Evolutionary conservation across 2,888 invertebrate genomes (phyloP).

Genomic region (Amblyjoppa fuscipennis): DNA sequence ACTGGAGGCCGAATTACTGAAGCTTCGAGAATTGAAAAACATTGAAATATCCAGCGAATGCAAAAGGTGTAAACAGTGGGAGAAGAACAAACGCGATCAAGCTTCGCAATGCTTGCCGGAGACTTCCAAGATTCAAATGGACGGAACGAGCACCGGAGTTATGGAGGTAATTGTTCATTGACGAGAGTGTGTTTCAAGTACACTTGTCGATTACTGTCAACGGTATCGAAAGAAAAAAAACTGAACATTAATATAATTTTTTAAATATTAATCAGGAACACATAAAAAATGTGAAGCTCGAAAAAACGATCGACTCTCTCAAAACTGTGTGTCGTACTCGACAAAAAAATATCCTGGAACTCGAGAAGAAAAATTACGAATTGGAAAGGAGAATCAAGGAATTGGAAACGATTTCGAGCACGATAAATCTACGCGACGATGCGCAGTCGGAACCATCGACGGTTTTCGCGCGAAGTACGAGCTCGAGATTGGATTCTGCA

Average conservation of each 20-base stretch:
- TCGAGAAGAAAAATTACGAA: slow-evolving; percentile 73
- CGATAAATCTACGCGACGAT: slow-evolving; percentile 2
- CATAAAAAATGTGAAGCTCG: slow-evolving; percentile 86
- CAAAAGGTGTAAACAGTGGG: slow-evolving; percentile 73
- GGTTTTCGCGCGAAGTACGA: slow-evolving; percentile 1
- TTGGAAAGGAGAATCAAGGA: slow-evolving; percentile 72
- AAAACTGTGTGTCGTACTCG: slow-evolving; percentile 86
- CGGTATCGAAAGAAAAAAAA: slow-evolving; percentile 38
- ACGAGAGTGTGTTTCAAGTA: neutral
- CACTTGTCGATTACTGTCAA: slow-evolving; percentile 31
- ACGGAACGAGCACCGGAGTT: slow-evolving; percentile 75
- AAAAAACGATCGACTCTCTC: slow-evolving; percentile 86
- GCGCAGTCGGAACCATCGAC: slow-evolving; percentile 1
- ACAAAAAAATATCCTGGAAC: slow-evolving; percentile 77
- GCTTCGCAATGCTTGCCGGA: slow-evolving; percentile 75
- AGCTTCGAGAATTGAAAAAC: slow-evolving; percentile 71
- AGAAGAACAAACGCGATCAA: slow-evolving; percentile 75
- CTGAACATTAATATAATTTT: slow-evolving; percentile 49
- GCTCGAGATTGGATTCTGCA: slow-evolving; percentile 25
- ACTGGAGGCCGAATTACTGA: slow-evolving; percentile 71
- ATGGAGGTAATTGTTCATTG: slow-evolving; percentile 73
- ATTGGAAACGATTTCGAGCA: slow-evolving; percentile 54
- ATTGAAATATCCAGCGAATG: slow-evolving; percentile 75
- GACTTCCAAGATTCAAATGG: slow-evolving; percentile 66
- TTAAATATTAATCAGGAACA: slow-evolving; percentile 85